Conservation (phyloP, 2,888 invertebrate species). For the Melinaea menophilus region DNA sequence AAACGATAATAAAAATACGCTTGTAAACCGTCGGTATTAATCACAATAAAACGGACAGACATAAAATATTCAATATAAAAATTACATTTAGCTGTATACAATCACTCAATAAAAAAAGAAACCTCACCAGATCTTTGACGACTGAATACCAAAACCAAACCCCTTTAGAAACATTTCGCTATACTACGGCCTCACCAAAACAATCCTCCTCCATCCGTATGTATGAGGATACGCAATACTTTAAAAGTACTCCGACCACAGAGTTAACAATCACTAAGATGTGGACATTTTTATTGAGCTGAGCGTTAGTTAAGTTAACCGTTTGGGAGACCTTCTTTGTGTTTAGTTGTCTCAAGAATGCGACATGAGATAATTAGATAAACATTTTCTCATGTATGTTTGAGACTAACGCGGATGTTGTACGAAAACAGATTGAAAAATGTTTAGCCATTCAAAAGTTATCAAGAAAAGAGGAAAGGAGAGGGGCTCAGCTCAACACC, state of each 20-base stretch:
- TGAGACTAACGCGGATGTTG: too few species aligned
- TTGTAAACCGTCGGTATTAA: conserved; percentile 26
- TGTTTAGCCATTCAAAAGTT: too few species aligned
- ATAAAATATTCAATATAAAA: conserved; percentile 37
- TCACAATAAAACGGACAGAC: conserved; percentile 34
- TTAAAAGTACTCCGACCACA: conserved; percentile 55
- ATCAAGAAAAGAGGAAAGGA: too few species aligned
- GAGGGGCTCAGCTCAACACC: too few species aligned
- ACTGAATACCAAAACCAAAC: conserved; percentile 52
- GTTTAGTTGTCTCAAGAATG: too few species aligned
- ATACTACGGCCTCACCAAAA: conserved; percentile 64
- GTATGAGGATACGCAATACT: conserved; percentile 71
- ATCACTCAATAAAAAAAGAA: conserved; percentile 69
- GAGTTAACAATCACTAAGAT: conserved; percentile 42
- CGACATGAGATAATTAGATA: too few species aligned
- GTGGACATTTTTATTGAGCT: conserved; percentile 12
- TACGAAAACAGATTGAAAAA: too few species aligned
- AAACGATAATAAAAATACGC: conserved; percentile 11
- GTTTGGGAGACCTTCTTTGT: too few species aligned
- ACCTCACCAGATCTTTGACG: conserved; percentile 59
- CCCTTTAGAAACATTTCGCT: conserved; percentile 59
- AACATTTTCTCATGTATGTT: too few species aligned
- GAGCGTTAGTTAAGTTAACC: too few species aligned
- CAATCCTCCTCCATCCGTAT: conserved; percentile 65
- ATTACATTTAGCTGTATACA: conserved; percentile 72